A percentile compares a stretch with the other conserved stretches of the same genome.
Evolutionary conservation across 1,140 invertebrate genomes (phyloP).

Genomic region (Drosophila athabasca): DNA sequence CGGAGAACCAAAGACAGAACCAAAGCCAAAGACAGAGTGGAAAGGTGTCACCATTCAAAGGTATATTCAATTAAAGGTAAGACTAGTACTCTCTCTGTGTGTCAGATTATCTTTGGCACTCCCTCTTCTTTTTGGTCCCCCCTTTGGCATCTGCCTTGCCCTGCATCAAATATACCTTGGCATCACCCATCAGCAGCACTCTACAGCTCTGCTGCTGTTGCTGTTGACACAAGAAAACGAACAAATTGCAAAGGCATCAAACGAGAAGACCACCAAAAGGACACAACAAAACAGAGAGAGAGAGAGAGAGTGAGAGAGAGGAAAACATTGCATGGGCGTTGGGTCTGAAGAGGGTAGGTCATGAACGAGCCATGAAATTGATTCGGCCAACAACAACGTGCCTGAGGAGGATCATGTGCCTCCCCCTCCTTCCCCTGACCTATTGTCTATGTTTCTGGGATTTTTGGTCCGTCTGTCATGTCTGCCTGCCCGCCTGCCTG

Average conservation of each 20-base stretch:
- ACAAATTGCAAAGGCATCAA: constrained; percentile 42
- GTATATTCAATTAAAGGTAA: no score
- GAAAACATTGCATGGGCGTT: not conserved
- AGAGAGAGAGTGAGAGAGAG: no score
- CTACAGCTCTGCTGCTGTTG: no score
- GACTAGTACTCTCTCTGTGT: no score
- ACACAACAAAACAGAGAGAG: no score
- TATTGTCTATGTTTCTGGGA: no score
- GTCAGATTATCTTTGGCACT: not conserved
- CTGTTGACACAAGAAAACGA: constrained; percentile 54
- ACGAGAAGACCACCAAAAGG: constrained; percentile 2
- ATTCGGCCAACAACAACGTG: constrained; percentile 70
- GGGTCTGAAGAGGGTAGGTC: not conserved
- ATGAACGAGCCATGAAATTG: constrained; percentile 69
- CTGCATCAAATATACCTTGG: no score
- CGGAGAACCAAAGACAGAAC: constrained; percentile 9
- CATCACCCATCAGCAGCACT: no score
- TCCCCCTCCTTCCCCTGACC: not conserved
- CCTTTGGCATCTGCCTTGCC: no score
- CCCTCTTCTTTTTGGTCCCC: not conserved
- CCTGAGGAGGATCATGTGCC: constrained; percentile 44
- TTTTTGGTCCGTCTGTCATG: not conserved
- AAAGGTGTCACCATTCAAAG: constrained; percentile 15
- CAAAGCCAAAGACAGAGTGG: constrained; percentile 2
- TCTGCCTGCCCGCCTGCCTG: constrained; percentile 7